Evolutionary conservation across 2,888 invertebrate species (phyloP).

Genomic region (Torymus aiolomorphi): DNA sequence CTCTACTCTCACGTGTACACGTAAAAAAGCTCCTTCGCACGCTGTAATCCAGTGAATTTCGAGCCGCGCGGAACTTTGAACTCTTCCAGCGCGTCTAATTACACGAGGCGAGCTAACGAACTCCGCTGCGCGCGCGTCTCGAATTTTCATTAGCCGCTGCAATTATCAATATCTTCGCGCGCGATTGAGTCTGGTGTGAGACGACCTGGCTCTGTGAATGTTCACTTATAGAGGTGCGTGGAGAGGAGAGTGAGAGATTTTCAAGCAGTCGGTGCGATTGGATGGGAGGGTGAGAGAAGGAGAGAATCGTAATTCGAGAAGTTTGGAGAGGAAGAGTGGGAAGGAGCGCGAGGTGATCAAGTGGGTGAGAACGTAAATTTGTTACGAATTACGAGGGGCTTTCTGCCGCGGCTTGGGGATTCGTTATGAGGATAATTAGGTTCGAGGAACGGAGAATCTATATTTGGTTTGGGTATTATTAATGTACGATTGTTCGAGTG

Average conservation of each 20-base stretch:
- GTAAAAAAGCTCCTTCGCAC: too few species aligned
- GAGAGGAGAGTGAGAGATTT: not conserved
- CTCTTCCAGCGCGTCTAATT: conserved; percentile 31
- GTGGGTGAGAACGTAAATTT: not conserved
- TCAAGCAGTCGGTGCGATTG: too few species aligned
- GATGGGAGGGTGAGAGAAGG: too few species aligned
- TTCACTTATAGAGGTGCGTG: not conserved
- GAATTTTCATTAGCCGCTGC: conserved; percentile 48
- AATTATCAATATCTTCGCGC: conserved; percentile 37
- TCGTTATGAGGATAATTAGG: too few species aligned
- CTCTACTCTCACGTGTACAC: not conserved
- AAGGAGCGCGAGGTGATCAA: not conserved
- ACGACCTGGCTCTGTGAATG: not conserved
- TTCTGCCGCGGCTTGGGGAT: too few species aligned
- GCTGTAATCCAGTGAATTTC: conserved; percentile 34
- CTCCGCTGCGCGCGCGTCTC: conserved; percentile 16
- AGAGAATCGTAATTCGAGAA: too few species aligned
- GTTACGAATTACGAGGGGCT: not conserved
- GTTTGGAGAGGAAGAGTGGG: not conserved
- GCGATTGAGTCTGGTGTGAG: not conserved
- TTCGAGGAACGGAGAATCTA: too few species aligned
- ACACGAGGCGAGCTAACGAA: not conserved
- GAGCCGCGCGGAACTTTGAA: conserved; percentile 11
- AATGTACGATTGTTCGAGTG: too few species aligned
- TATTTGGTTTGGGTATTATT: too few species aligned